Percentiles rank a stretch among this genome's conserved stretches.
phyloP scores from a whole-genome alignment of 2,888 invertebrate species.

The Sepiola atlantica region DNA sequence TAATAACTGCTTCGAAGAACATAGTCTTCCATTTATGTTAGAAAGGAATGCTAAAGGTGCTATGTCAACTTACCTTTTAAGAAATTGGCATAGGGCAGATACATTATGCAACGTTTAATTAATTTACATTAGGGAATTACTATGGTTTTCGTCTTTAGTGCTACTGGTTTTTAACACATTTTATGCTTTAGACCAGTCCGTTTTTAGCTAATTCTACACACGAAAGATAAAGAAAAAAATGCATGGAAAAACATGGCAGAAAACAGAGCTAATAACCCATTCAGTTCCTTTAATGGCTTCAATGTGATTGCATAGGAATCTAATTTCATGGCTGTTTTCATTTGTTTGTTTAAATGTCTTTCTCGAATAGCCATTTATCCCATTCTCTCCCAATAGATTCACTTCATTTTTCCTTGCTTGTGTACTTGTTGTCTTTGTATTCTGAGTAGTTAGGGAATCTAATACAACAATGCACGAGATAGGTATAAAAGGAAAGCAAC shows the following conservation, averaged over 20 bases:
- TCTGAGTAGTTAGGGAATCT: not conserved
- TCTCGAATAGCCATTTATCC: not conserved
- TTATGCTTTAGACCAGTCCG: not conserved
- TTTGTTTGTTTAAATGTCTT: slow-evolving; percentile 24
- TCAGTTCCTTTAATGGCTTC: slow-evolving; percentile 8
- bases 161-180: not conserved
- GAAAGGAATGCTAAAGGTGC: not conserved
- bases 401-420: not conserved
- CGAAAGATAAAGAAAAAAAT: not conserved
- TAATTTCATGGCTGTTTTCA: slow-evolving; percentile 32
- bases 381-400: not conserved
- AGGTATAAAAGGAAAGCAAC: not conserved
- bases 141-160: not conserved
- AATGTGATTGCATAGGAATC: slow-evolving; percentile 32
- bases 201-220: not conserved
- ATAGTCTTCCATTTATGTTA: not conserved
- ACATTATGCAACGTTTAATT: not conserved
- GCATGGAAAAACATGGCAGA: not conserved
- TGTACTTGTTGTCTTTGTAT: not conserved
- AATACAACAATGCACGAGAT: not conserved
- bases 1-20: not conserved
- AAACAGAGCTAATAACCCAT: slow-evolving; percentile 1
- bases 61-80: not conserved
- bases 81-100: not conserved
- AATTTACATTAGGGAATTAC: not conserved